Percentiles rank a stretch among this genome's conserved stretches.
phyloP scores from a whole-genome alignment of 2,113 vertebrate species.

The Suricata suricatta region DNA sequence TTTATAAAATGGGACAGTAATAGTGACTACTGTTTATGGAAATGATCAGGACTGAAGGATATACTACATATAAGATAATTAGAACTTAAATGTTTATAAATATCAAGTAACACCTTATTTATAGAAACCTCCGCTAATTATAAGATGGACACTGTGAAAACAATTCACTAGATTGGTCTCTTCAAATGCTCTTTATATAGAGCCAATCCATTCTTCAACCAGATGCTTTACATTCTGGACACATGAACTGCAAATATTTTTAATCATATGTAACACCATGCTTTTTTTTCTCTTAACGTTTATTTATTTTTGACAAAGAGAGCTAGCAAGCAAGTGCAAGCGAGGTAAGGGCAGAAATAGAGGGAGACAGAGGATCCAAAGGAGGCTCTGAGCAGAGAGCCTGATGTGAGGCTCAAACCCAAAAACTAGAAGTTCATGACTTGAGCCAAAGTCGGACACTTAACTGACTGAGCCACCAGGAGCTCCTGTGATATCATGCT shows the following conservation, averaged over 20 bases:
- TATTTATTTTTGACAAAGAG: too few relatives aligned
- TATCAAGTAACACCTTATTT: not conserved
- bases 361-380: too few relatives aligned
- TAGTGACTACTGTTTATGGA: not conserved
- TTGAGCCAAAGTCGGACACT: too few relatives aligned
- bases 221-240: not conserved
- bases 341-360: too few relatives aligned
- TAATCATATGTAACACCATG: not conserved
- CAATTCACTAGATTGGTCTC: not conserved
- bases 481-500: not conserved
- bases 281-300: not conserved
- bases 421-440: too few relatives aligned
- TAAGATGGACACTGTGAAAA: not conserved
- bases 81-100: not conserved
- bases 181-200: not conserved
- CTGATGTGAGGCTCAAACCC: too few relatives aligned
- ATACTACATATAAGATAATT: not conserved
- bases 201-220: not conserved
- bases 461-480: too few relatives aligned
- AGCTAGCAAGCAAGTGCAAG: too few relatives aligned
- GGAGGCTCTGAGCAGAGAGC: too few relatives aligned
- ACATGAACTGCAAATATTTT: not conserved
- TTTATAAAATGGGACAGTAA: slow-evolving; percentile 8
- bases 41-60: not conserved
- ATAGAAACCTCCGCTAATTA: not conserved